A percentile compares a stretch with the other conserved stretches of the same genome.
These are phyloP conservation scores for Odontothrips loti DNA, from an alignment of 2,888 invertebrate genomes.

Conservation along the genomic window DNA sequence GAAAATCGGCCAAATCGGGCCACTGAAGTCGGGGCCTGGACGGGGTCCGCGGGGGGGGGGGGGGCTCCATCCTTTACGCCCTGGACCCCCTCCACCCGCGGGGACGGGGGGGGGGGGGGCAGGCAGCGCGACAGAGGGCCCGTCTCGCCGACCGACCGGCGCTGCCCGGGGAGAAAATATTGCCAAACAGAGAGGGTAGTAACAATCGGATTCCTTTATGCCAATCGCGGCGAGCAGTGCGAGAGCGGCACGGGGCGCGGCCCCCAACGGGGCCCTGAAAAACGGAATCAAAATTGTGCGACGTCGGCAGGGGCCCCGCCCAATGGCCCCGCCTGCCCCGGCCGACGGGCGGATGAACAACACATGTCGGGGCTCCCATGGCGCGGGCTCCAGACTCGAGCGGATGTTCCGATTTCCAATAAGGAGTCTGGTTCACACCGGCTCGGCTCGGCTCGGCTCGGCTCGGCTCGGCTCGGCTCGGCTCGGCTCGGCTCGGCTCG, in stretches of 20 bases:
- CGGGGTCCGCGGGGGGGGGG: not conserved
- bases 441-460: no score
- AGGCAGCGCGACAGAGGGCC: not conserved
- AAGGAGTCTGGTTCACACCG: not conserved
- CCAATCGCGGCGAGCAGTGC: not conserved
- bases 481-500: no score
- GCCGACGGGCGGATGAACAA: not conserved
- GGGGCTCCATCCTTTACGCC: not conserved
- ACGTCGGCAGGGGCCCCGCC: no score
- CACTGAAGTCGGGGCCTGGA: not conserved
- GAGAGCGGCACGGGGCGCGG: no score
- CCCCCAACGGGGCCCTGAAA: not conserved
- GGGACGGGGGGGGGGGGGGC: not conserved
- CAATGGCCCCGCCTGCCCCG: no score
- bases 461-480: no score
- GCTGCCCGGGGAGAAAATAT: not conserved
- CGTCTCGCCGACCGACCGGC: not conserved
- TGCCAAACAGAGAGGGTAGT: not conserved
- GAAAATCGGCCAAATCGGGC: constrained; percentile 13
- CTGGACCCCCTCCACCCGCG: no score
- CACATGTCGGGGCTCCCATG: not conserved
- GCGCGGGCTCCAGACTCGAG: not conserved
- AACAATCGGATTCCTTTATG: constrained; percentile 22
- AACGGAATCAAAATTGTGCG: not conserved
- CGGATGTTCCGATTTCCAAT: not conserved